phyloP scores from a whole-genome alignment of 2,113 vertebrate species.

The Oceanites oceanicus region DNA sequence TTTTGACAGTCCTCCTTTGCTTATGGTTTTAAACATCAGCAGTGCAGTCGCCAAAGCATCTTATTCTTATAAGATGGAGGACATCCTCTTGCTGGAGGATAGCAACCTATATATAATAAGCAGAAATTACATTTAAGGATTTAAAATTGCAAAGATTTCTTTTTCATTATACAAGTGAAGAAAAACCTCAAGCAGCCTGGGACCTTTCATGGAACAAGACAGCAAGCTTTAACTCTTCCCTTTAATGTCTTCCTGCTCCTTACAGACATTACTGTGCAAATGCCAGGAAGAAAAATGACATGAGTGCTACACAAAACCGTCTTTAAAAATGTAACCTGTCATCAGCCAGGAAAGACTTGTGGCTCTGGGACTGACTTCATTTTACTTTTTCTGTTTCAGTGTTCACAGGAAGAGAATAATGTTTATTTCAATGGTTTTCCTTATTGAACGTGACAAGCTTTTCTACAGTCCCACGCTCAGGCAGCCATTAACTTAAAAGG shows the following conservation, averaged over 20 bases:
- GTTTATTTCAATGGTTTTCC: neutral
- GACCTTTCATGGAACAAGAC: neutral
- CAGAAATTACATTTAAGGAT: neutral
- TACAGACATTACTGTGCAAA: neutral
- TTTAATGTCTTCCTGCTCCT: neutral
- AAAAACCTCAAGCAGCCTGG: neutral
- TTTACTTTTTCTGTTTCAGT: neutral
- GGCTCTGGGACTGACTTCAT: neutral
- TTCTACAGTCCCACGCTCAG: neutral
- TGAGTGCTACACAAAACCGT: neutral
- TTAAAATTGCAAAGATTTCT: neutral
- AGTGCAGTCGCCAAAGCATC: neutral
- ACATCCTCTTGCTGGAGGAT: neutral
- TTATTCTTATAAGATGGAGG: neutral
- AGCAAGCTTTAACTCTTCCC: neutral
- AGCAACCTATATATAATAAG: neutral
- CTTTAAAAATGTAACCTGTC: neutral
- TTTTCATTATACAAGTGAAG: neutral
- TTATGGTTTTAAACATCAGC: neutral
- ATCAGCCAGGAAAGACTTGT: neutral
- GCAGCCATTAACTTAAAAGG: neutral
- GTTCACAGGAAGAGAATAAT: neutral
- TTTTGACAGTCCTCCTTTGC: neutral
- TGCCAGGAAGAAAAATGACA: neutral
- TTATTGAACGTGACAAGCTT: neutral